These are phyloP conservation scores for Hymenopus coronatus DNA, from an alignment of 2,888 invertebrate genomes.

Conservation along the genomic window DNA sequence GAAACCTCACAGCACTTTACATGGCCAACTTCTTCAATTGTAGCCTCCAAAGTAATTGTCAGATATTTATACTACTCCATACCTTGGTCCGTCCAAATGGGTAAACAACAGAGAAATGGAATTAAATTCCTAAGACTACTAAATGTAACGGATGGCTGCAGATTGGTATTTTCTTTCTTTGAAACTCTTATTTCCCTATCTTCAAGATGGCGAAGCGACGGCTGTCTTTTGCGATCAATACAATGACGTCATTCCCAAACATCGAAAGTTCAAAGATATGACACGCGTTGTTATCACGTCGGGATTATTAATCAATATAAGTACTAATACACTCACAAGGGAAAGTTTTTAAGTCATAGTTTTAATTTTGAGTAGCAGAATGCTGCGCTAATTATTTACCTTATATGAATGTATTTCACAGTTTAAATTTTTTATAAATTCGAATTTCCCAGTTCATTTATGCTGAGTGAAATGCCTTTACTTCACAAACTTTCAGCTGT, in stretches of 20 bases:
- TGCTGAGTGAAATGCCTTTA: background rate
- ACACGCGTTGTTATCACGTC: background rate
- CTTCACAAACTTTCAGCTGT: background rate
- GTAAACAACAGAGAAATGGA: conserved; percentile 63
- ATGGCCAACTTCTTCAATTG: background rate
- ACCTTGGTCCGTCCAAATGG: conserved; percentile 81
- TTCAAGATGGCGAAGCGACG: conserved; percentile 52
- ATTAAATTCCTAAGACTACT: conserved; percentile 48
- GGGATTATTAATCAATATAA: background rate
- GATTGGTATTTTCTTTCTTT: conserved; percentile 44
- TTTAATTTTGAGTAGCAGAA: background rate
- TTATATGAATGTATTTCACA: background rate
- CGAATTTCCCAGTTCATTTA: background rate
- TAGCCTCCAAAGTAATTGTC: background rate
- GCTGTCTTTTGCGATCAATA: conserved; percentile 51
- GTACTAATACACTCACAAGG: background rate
- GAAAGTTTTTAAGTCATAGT: background rate
- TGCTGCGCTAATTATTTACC: background rate
- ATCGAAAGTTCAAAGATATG: conserved; percentile 3
- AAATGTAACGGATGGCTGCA: conserved; percentile 46
- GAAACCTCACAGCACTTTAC: background rate
- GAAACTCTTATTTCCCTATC: conserved; percentile 46
- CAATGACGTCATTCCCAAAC: conserved; percentile 48
- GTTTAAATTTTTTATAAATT: background rate
- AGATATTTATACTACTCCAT: conserved; percentile 42